These are phyloP conservation scores for Hydrotaea diabolus DNA, from an alignment of 2,888 invertebrate genomes.

Conservation along the genomic window DNA sequence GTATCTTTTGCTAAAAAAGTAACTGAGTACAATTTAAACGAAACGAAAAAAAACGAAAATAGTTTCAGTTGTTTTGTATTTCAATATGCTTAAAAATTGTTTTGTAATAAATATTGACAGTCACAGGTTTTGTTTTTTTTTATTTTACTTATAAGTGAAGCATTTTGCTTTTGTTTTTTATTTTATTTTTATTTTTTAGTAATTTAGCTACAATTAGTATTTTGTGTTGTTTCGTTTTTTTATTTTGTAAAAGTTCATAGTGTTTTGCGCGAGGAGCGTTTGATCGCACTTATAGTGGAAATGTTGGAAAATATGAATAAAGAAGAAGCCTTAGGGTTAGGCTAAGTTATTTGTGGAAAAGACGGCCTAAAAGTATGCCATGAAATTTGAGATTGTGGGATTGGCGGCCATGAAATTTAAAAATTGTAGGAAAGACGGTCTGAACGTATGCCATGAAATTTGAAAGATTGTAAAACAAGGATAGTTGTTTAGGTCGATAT, in stretches of 20 bases:
- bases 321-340: background rate
- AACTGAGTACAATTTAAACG: conserved; percentile 43
- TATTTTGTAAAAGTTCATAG: background rate
- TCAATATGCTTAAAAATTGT: conserved; percentile 59
- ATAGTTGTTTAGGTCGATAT: too few relatives aligned
- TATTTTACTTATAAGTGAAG: conserved; percentile 32
- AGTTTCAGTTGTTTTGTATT: conserved; percentile 43
- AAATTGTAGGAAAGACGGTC: background rate
- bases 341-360: background rate
- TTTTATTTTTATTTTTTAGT: conserved; percentile 48
- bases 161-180: conserved; percentile 24
- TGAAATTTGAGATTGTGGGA: conserved; percentile 6
- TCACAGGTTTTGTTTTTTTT: conserved; percentile 74
- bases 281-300: background rate
- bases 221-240: conserved; percentile 33
- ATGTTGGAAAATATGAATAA: background rate
- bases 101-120: conserved; percentile 76
- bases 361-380: conserved; percentile 14
- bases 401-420: too few relatives aligned
- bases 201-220: conserved; percentile 62
- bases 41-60: conserved; percentile 17
- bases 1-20: conserved; percentile 59
- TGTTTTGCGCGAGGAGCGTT: too few relatives aligned
- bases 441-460: conserved; percentile 16
- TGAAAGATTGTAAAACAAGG: too few relatives aligned